These are phyloP conservation scores for Lithodes maja DNA, from an alignment of 2,888 invertebrate genomes.

Conservation along the genomic window DNA sequence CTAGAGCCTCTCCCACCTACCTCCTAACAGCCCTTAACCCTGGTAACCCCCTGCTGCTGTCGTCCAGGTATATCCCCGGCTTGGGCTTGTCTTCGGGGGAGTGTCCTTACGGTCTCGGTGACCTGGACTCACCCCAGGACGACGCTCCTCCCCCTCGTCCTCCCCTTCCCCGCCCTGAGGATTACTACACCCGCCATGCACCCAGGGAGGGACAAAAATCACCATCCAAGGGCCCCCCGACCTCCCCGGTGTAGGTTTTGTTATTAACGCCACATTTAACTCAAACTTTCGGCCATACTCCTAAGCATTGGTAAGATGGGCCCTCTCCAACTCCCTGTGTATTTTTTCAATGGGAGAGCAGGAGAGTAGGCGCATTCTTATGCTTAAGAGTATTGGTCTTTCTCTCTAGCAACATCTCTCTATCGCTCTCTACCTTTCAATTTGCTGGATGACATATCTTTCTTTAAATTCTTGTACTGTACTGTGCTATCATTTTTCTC, in stretches of 20 bases:
- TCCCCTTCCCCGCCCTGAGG: constrained; percentile 89
- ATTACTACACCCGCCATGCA: constrained; percentile 75
- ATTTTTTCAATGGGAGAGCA: too few species aligned
- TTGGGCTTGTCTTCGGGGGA: constrained; percentile 63
- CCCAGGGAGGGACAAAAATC: constrained; percentile 62
- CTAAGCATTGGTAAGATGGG: too few species aligned
- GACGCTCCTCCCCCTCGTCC: constrained; percentile 82
- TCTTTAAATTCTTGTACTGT: constrained; percentile 42
- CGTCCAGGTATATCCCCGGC: constrained; percentile 65
- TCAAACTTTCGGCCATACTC: constrained; percentile 21
- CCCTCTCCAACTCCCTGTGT: too few species aligned
- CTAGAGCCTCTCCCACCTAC: not conserved
- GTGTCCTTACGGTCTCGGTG: constrained; percentile 58
- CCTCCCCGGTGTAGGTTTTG: constrained; percentile 62
- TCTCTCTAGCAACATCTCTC: constrained; percentile 48
- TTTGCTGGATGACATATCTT: constrained; percentile 50
- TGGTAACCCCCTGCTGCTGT: constrained; percentile 66
- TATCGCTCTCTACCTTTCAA: not conserved
- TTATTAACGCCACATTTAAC: constrained; percentile 41
- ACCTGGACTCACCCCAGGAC: constrained; percentile 67
- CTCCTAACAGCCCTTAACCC: constrained; percentile 50
- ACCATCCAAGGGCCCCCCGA: constrained; percentile 60
- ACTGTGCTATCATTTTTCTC: constrained; percentile 39
- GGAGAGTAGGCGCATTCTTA: too few species aligned
- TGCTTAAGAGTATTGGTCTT: too few species aligned